Conservation (phyloP, 2,113 vertebrate species). For the Excalfactoria chinensis region DNA sequence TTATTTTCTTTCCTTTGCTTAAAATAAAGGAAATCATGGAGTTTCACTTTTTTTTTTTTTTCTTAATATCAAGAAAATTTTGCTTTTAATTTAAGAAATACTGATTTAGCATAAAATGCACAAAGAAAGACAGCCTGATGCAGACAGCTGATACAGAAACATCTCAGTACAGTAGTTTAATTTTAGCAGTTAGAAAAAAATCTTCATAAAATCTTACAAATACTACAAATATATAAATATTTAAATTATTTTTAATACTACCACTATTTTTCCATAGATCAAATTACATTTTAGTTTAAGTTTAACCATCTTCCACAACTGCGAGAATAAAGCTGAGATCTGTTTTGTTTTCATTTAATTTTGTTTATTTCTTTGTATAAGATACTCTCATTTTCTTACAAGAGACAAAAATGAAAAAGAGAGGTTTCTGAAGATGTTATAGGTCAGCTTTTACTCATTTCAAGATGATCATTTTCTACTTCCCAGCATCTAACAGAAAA, state of each 20-base stretch:
- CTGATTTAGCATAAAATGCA: not conserved
- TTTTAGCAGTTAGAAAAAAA: not conserved
- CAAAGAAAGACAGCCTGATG: not conserved
- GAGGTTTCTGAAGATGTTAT: not conserved
- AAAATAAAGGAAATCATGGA: not conserved
- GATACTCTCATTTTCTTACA: not conserved
- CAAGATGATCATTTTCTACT: not conserved
- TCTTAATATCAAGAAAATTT: not conserved
- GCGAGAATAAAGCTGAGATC: not conserved
- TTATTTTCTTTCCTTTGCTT: not conserved
- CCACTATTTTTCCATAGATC: not conserved
- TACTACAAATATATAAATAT: no score
- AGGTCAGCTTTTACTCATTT: not conserved
- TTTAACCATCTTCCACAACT: not conserved
- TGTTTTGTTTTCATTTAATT: not conserved
- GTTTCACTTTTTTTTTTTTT: not conserved
- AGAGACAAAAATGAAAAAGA: not conserved
- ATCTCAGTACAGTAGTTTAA: not conserved
- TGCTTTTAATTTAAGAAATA: not conserved
- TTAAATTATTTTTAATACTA: not conserved
- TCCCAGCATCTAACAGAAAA: not conserved
- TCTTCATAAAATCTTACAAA: not conserved
- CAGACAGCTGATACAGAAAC: not conserved
- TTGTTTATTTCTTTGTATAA: no score
- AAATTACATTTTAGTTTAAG: not conserved